Base-by-base conservation (phyloP, 1,140 invertebrate genomes). In the Lepidurus arcticus region DNA sequence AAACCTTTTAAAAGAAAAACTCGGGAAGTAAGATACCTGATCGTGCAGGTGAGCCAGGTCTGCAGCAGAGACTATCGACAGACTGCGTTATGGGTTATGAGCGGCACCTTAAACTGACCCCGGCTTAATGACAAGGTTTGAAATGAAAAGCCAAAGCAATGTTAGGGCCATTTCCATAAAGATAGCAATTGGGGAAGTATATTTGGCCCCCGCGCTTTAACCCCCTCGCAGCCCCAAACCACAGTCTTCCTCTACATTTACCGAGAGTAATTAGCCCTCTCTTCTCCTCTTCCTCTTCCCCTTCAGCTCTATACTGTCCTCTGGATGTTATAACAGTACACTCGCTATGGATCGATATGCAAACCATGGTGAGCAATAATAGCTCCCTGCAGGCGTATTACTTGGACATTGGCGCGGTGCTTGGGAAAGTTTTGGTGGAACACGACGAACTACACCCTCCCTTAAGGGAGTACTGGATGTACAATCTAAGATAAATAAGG, bases 91-190 rank as follows among this genome's bases (percentile, higher is more conserved):
- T 65, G 53, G 21, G 21, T 65, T 65, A 65, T 65, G 53, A 65
- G 53, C 53, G 53, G 53, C 53, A 65, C 53, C 53, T 34, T 65
- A 65, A 65, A 21, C 53, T 65, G 53, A 65, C 53, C 53, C 53
- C 21, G 21, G 9, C 21, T 65, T 65, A 65, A 65, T 65, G 53
- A 65, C 0, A 65, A 65, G 53, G 53, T 65, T 65, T 4, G 34
- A 34, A 34, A 34, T 34, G 34, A 34, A 65, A 65, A 65, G 21
- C 16, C 7, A 65, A 65, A 65, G 53, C 53, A 65, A 65, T 65
- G 53, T n/a, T 65, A 65, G 53, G 53, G 16, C 16, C 21, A 65
- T 65, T 65, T 65, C 53, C 53, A 21, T 65, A 65, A 65, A 65
- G 53, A 65, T 21, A 65, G 9, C 53, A 65, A 65, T 65, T 65